phyloP scores from a whole-genome alignment of 2,888 invertebrate species.

The Pharmacophagus antenor region DNA sequence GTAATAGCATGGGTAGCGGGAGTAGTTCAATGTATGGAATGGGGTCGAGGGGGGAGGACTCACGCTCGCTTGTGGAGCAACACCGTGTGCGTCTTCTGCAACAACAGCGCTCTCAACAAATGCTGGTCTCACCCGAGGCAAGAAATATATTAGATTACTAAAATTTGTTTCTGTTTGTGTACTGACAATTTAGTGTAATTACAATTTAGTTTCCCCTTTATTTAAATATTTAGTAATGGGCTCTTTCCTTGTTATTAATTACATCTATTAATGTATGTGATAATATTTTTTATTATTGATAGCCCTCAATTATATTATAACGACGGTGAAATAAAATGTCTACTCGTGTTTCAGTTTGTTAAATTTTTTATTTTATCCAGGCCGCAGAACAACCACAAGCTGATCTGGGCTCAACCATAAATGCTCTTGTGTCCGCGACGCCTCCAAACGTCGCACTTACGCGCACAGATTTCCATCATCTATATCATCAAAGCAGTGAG shows the following conservation, averaged over 20 bases:
- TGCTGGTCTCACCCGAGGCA: slow-evolving; percentile 84
- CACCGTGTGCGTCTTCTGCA: slow-evolving; percentile 85
- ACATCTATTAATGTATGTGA: no score
- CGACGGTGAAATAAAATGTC: neutral
- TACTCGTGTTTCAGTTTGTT: neutral
- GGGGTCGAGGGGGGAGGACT: slow-evolving; percentile 50
- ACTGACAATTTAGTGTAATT: neutral
- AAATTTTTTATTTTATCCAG: slow-evolving; percentile 40
- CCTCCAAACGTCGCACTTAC: slow-evolving; percentile 95
- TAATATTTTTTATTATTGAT: no score
- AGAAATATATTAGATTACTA: neutral
- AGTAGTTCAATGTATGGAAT: slow-evolving; percentile 40
- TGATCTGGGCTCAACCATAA: slow-evolving; percentile 84
- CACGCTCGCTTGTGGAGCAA: slow-evolving; percentile 81
- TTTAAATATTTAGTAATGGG: neutral
- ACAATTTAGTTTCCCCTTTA: neutral
- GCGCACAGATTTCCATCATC: slow-evolving; percentile 80
- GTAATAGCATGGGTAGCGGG: slow-evolving; percentile 33
- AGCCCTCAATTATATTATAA: neutral
- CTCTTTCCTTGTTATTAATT: no score
- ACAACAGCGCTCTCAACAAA: slow-evolving; percentile 89
- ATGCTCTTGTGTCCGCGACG: slow-evolving; percentile 90
- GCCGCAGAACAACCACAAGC: slow-evolving; percentile 86
- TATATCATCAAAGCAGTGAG: slow-evolving; percentile 70
- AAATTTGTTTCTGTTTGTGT: neutral